Evolutionary conservation across 2,888 invertebrate species (phyloP).

Genomic region (Tachystola acroxantha): DNA sequence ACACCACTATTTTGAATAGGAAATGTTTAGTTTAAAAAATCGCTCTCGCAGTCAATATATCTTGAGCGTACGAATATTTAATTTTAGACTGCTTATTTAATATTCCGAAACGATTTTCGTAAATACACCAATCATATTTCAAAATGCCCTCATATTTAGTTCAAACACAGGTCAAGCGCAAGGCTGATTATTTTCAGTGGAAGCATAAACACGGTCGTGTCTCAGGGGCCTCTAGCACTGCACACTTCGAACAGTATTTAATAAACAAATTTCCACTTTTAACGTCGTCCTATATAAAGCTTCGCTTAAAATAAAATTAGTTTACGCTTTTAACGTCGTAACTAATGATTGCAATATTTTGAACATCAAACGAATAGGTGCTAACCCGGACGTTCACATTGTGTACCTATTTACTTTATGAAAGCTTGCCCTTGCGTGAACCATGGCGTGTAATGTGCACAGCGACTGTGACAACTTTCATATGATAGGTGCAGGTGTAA

Average conservation of each 20-base stretch:
- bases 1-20: no score
- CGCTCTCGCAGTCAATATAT: no score
- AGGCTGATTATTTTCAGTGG: conserved; percentile 37
- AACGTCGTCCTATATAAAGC: conserved; percentile 10
- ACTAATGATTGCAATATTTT: conserved; percentile 6
- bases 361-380: conserved; percentile 4
- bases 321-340: conserved; percentile 6
- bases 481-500: no score
- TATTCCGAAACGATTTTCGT: background rate
- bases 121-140: conserved; percentile 5
- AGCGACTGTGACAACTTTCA: no score
- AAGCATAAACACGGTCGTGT: conserved; percentile 22
- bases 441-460: no score
- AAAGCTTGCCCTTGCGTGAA: background rate
- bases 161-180: conserved; percentile 39
- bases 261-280: conserved; percentile 18
- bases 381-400: conserved; percentile 1
- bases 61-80: background rate
- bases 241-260: conserved; percentile 5
- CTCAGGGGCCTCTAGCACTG: conserved; percentile 8
- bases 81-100: background rate
- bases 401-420: background rate
- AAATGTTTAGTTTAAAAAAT: background rate
- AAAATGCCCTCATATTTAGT: conserved; percentile 10
- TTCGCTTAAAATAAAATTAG: conserved; percentile 11